Evolutionary conservation across 2,888 invertebrate species (phyloP).

Genomic region (Diplolepis rosae): DNA sequence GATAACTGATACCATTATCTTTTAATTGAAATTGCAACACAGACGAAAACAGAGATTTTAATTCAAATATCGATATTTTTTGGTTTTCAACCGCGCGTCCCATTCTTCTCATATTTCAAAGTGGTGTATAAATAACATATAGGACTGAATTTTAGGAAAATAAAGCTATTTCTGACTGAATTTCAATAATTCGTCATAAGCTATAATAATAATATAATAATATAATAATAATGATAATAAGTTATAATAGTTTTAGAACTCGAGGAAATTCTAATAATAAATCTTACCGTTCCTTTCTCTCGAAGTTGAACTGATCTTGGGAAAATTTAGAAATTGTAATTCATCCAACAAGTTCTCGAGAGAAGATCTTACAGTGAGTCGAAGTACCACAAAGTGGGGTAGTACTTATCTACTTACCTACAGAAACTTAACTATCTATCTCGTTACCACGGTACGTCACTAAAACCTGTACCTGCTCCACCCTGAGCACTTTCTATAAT

Average conservation of each 20-base stretch:
- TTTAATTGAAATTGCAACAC: background rate
- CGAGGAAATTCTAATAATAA: background rate
- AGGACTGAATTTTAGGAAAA: background rate
- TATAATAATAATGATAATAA: too few species aligned
- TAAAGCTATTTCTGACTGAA: background rate
- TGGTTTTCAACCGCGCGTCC: too few species aligned
- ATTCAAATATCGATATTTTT: too few species aligned
- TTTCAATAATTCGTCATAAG: too few species aligned
- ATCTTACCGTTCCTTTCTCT: background rate
- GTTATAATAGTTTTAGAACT: background rate
- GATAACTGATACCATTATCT: background rate
- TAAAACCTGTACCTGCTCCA: conserved; percentile 28
- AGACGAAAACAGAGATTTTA: background rate
- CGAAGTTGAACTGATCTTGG: background rate
- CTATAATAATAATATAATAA: too few species aligned
- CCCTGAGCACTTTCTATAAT: conserved; percentile 47
- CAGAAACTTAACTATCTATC: conserved; percentile 35
- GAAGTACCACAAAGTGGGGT: background rate
- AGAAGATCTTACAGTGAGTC: conserved; percentile 24
- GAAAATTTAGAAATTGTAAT: conserved; percentile 3
- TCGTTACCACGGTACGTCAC: conserved; percentile 22
- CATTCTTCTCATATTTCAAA: too few species aligned
- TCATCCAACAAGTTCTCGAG: background rate
- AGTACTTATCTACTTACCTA: conserved; percentile 29
- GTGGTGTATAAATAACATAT: too few species aligned